A percentile compares a stretch with the other conserved stretches of the same genome.
Conservation (phyloP, 2,888 invertebrate species). For the Margaritifera margaritifera region DNA sequence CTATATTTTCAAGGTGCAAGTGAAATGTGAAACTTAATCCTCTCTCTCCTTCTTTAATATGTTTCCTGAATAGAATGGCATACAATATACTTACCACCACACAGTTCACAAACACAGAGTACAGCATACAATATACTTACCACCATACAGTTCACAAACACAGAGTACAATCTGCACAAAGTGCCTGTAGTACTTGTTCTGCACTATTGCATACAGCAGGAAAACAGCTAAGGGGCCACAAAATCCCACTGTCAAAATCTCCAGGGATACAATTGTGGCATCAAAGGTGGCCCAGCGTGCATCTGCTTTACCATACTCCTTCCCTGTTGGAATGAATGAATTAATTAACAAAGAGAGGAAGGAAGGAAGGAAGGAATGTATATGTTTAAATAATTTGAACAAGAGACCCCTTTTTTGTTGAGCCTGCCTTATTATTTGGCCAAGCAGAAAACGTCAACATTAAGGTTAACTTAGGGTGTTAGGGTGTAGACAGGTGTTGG, state of each 20-base stretch:
- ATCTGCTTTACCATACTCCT: constrained; percentile 71
- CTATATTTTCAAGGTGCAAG: no score
- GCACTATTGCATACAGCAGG: constrained; percentile 60
- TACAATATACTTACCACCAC: constrained; percentile 62
- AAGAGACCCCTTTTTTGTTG: no score
- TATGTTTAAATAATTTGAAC: no score
- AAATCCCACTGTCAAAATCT: constrained; percentile 64
- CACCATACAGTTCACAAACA: constrained; percentile 70
- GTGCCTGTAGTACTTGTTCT: constrained; percentile 59
- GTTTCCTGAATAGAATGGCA: no score
- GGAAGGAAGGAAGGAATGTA: no score
- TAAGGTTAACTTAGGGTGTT: no score
- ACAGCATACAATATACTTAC: constrained; percentile 61
- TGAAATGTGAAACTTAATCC: no score
- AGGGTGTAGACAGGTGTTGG: no score
- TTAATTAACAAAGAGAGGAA: no score
- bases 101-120: constrained; percentile 68
- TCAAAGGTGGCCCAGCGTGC: constrained; percentile 68
- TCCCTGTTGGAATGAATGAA: constrained; percentile 51
- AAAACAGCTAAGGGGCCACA: constrained; percentile 56
- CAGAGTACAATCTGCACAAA: constrained; percentile 66
- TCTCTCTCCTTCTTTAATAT: no score
- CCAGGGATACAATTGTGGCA: constrained; percentile 67
- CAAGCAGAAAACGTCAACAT: no score
- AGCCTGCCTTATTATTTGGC: no score